Percentiles rank a stretch among this genome's conserved stretches.
These are phyloP conservation scores for Grammomys surdaster DNA, from an alignment of 2,113 vertebrate genomes.

Conservation along the genomic window DNA sequence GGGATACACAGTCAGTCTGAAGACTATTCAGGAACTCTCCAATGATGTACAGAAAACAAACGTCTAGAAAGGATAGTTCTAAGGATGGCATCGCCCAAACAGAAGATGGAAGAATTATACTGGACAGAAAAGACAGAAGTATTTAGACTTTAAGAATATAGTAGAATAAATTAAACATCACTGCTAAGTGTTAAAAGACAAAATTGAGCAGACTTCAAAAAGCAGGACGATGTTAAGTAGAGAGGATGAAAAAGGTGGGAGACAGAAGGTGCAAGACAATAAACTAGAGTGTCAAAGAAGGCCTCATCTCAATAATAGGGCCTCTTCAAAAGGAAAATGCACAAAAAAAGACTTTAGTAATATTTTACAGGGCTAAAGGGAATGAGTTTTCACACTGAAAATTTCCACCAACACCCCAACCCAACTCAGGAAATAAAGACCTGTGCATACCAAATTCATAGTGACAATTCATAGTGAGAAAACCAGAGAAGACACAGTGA, in stretches of 20 bases:
- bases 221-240: neutral
- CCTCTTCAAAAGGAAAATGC: slow-evolving; percentile 1
- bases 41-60: neutral
- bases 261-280: neutral
- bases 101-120: slow-evolving; percentile 24
- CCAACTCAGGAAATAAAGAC: neutral
- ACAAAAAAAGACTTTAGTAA: neutral
- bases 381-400: neutral
- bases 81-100: neutral
- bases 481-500: neutral
- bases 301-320: neutral
- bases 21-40: neutral
- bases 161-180: neutral
- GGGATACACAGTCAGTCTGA: neutral
- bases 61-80: neutral
- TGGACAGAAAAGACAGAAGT: neutral
- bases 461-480: neutral
- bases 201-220: neutral
- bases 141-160: neutral
- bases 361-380: neutral
- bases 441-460: neutral
- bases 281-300: neutral
- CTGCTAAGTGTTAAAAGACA: neutral
- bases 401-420: neutral
- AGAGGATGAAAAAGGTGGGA: rapidly evolving